Evolutionary conservation across 2,888 invertebrate species (phyloP).

Genomic region (Erebia palarica): DNA sequence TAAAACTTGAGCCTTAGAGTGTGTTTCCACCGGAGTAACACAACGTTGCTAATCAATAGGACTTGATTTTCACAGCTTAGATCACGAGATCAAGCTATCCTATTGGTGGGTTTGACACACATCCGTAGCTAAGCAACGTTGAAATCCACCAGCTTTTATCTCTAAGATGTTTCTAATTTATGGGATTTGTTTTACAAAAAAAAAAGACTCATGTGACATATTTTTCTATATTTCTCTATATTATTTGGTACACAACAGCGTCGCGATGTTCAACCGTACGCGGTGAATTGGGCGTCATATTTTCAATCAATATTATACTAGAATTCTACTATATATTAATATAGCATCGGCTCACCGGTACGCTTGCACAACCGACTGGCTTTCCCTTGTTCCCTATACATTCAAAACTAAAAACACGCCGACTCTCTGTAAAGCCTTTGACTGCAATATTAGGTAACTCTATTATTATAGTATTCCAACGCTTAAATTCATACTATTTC

Average conservation of each 20-base stretch:
- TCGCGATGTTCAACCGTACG: conserved; percentile 69
- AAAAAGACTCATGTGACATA: conserved; percentile 46
- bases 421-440: background rate
- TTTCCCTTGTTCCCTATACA: background rate
- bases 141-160: too few relatives aligned
- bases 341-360: conserved; percentile 49
- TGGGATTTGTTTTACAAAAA: background rate
- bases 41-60: too few relatives aligned
- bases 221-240: conserved; percentile 66
- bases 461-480: too few relatives aligned
- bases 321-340: background rate
- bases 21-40: too few relatives aligned
- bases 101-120: too few relatives aligned
- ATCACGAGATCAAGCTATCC: too few relatives aligned
- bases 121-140: too few relatives aligned
- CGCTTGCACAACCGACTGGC: conserved; percentile 64
- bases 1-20: too few relatives aligned
- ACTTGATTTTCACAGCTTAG: too few relatives aligned
- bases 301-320: conserved; percentile 23
- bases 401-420: background rate
- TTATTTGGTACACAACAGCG: conserved; percentile 74
- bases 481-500: too few relatives aligned
- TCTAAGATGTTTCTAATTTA: too few relatives aligned
- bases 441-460: too few relatives aligned
- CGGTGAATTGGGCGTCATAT: conserved; percentile 44